phyloP scores from a whole-genome alignment of 1,140 invertebrate genomes.

The Papilio helenus region DNA sequence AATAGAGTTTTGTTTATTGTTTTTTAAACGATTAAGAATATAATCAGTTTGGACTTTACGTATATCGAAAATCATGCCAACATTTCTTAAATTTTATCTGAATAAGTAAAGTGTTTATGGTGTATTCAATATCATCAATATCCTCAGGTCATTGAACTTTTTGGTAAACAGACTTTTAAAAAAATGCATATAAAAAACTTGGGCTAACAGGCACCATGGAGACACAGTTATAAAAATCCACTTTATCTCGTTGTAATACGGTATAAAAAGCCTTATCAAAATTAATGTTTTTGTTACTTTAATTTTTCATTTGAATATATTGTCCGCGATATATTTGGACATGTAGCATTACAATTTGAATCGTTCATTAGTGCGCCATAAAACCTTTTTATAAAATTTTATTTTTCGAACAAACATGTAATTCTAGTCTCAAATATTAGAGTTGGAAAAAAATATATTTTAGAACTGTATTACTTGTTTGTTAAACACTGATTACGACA shows the following conservation, averaged over 20 bases:
- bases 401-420: neutral
- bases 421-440: no score
- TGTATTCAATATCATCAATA: conserved; percentile 13
- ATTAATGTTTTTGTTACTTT: neutral
- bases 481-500: no score
- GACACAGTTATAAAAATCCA: neutral
- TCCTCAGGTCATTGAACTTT: conserved; percentile 10
- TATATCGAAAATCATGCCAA: neutral
- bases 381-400: neutral
- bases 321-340: neutral
- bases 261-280: conserved; percentile 23
- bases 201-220: neutral
- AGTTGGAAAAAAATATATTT: no score
- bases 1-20: neutral
- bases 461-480: no score
- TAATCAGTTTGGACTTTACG: neutral
- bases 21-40: neutral
- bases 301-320: conserved; percentile 13
- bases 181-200: conserved; percentile 12
- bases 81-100: neutral
- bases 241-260: neutral
- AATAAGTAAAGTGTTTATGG: neutral
- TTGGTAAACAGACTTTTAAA: conserved; percentile 4
- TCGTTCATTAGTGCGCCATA: neutral
- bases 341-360: conserved; percentile 5